Conservation (phyloP, 2,797 vertebrate genomes). For the Trachops cirrhosus region DNA sequence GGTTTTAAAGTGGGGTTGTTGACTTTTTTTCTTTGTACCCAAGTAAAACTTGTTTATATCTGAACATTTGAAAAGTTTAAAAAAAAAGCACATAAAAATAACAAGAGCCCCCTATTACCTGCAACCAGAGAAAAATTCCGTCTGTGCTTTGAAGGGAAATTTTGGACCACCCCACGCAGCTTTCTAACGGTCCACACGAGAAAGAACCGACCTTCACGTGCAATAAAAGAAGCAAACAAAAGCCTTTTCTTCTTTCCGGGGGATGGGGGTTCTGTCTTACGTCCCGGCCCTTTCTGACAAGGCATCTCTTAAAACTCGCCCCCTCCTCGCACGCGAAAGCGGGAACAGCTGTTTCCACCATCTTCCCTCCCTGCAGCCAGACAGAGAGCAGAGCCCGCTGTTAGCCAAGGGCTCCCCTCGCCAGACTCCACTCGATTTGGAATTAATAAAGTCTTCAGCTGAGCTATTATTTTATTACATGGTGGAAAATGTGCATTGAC, state of each 20-base stretch:
- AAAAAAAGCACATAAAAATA: background rate
- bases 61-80: background rate
- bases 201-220: background rate
- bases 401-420: background rate
- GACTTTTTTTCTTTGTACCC: background rate
- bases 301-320: background rate
- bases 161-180: rapidly evolving
- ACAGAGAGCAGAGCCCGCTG: background rate
- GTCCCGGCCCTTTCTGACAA: background rate
- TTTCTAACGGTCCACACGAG: rapidly evolving
- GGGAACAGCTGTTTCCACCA: background rate
- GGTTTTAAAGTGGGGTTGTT: background rate
- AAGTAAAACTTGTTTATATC: background rate
- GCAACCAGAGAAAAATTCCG: background rate
- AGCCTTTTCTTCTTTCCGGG: background rate
- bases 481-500: constrained; percentile 23
- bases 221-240: background rate
- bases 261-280: background rate
- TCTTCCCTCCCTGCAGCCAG: no score
- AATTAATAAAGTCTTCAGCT: constrained; percentile 36
- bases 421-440: background rate
- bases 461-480: constrained; percentile 24
- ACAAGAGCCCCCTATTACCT: background rate
- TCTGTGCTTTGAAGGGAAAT: no score
- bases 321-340: background rate